Evolutionary conservation across 1,140 invertebrate genomes (phyloP).

Genomic region (Monomorium pharaonis): DNA sequence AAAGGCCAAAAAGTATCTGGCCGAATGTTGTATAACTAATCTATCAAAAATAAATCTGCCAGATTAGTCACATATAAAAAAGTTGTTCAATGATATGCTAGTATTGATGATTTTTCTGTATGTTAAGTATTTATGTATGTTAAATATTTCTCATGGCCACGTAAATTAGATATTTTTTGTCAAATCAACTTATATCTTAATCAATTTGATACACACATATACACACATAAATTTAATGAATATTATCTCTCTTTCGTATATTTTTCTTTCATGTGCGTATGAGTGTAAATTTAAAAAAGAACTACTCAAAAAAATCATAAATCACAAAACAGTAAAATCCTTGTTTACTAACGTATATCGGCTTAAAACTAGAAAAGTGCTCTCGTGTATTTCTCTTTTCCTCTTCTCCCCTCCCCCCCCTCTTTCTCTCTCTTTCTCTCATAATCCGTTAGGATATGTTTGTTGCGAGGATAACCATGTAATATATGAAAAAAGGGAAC

Average conservation of each 20-base stretch:
- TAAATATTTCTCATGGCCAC: neutral
- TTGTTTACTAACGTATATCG: conserved; percentile 37
- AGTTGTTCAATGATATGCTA: too few species aligned
- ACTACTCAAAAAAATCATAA: conserved; percentile 3
- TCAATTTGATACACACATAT: neutral
- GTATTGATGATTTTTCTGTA: too few species aligned
- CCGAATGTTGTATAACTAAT: too few species aligned
- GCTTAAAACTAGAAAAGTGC: conserved; percentile 28
- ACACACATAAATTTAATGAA: neutral
- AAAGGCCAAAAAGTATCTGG: too few species aligned
- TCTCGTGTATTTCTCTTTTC: neutral
- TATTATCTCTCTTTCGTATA: neutral
- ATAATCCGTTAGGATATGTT: conserved; percentile 47
- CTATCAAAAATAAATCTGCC: too few species aligned
- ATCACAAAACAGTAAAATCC: conserved; percentile 17
- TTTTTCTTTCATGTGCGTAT: neutral
- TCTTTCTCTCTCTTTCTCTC: neutral
- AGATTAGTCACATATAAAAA: too few species aligned
- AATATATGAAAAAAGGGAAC: neutral
- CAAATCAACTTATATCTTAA: neutral
- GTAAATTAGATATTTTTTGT: neutral
- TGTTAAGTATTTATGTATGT: neutral
- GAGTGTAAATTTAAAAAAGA: conserved; percentile 3
- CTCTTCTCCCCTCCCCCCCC: neutral
- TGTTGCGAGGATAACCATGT: conserved; percentile 13